Conservation (phyloP, 2,113 vertebrate genomes). For the Gymnocephalus cernua region DNA sequence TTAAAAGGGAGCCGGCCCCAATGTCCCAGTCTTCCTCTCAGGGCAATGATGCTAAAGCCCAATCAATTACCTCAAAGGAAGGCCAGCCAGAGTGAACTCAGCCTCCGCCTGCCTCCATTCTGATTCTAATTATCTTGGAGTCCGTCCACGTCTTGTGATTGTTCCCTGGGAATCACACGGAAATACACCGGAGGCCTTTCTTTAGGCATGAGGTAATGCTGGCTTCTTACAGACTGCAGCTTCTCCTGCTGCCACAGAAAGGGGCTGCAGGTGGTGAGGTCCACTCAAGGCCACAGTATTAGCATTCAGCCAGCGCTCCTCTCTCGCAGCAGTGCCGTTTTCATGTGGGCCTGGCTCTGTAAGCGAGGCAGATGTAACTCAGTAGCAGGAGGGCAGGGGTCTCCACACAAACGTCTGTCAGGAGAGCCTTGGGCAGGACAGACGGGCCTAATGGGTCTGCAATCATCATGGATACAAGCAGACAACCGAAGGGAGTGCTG, state of each 20-base stretch:
- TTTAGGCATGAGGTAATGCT: constrained; percentile 42
- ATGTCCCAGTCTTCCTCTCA: constrained; percentile 20
- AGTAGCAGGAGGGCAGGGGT: constrained; percentile 53
- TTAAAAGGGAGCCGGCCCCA: constrained; percentile 43
- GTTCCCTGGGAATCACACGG: constrained; percentile 45
- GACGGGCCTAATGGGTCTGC: constrained; percentile 34
- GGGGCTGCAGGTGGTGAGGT: constrained; percentile 60
- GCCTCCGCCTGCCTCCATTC: constrained; percentile 51
- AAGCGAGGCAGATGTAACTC: constrained; percentile 62
- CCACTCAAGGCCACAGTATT: constrained; percentile 45
- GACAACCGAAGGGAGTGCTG: constrained; percentile 30
- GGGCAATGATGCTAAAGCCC: constrained; percentile 26
- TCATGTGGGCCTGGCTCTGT: constrained; percentile 49
- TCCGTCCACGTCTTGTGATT: constrained; percentile 57
- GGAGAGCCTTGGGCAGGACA: constrained; percentile 32
- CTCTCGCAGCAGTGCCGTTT: constrained; percentile 28
- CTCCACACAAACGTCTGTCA: constrained; percentile 57
- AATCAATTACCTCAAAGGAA: constrained; percentile 60
- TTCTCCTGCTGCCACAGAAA: constrained; percentile 36
- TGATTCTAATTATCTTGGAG: constrained; percentile 71
- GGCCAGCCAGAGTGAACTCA: constrained; percentile 50
- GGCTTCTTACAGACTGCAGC: constrained; percentile 26
- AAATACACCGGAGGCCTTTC: constrained; percentile 40
- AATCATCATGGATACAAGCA: constrained; percentile 18
- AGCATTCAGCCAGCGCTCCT: constrained; percentile 54